These are phyloP conservation scores for Peromyscus attwateri DNA, from an alignment of 2,797 vertebrate species.

Conservation along the genomic window DNA sequence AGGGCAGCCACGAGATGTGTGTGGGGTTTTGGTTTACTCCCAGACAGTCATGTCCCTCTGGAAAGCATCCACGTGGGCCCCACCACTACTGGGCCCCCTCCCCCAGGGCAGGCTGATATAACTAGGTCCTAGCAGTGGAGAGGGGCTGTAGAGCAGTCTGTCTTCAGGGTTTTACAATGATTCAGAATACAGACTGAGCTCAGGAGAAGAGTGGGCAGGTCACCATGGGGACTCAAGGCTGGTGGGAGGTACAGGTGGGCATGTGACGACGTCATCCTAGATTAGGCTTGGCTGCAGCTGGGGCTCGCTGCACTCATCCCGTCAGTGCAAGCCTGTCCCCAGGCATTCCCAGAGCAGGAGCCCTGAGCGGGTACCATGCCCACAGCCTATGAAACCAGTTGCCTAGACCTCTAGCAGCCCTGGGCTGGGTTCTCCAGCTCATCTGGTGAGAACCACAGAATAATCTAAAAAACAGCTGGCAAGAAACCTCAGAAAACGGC, in stretches of 20 bases:
- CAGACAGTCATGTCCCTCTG: neutral
- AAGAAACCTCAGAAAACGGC: neutral
- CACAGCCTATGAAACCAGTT: neutral
- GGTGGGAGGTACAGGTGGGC: neutral
- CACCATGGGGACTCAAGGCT: neutral
- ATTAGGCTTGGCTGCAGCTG: too few relatives aligned
- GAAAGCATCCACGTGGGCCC: neutral
- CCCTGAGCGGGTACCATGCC: neutral
- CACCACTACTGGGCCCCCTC: rapidly evolving
- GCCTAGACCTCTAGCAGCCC: neutral
- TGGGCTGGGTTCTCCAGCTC: neutral
- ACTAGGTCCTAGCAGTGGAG: neutral
- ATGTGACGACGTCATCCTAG: neutral
- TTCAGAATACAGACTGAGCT: neutral
- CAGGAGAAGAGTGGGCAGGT: neutral
- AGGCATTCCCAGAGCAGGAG: neutral
- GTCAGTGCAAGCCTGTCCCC: neutral
- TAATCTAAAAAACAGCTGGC: neutral
- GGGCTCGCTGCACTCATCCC: neutral
- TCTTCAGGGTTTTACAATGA: neutral
- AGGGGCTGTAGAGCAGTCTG: neutral
- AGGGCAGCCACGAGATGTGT: neutral
- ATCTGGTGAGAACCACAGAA: neutral
- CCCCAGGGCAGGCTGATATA: neutral
- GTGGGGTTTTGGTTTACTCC: neutral